Percentiles rank a stretch among this genome's conserved stretches.
phyloP scores from a whole-genome alignment of 2,797 vertebrate species.

The Anableps anableps region DNA sequence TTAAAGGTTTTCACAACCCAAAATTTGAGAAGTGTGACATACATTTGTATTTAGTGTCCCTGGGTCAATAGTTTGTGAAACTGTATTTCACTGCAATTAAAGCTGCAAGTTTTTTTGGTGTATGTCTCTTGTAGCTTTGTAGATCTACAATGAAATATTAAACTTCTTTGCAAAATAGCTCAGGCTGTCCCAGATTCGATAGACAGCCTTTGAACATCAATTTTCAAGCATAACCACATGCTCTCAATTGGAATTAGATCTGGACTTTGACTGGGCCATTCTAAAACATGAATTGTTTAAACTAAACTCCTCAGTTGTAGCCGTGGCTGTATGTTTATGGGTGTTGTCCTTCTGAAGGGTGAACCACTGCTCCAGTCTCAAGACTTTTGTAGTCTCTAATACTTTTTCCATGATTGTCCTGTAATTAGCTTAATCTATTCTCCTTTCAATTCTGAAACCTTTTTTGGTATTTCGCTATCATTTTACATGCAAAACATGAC shows the following conservation, averaged over 20 bases:
- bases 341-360: neutral
- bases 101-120: neutral
- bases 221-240: neutral
- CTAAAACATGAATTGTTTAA: neutral
- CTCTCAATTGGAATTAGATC: neutral
- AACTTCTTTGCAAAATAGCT: neutral
- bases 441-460: neutral
- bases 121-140: neutral
- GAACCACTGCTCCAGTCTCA: neutral
- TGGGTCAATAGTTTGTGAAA: neutral
- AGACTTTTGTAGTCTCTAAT: neutral
- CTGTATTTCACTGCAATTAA: neutral
- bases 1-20: neutral
- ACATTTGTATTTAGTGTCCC: neutral
- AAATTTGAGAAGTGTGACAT: neutral
- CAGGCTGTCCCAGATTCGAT: neutral
- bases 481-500: neutral
- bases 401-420: neutral
- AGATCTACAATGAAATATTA: neutral
- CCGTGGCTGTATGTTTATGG: neutral
- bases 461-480: neutral
- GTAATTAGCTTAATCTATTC: neutral
- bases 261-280: neutral
- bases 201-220: neutral
- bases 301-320: too few species aligned